Conservation (phyloP, 2,113 vertebrate species). For the Pseudorasbora parva region DNA sequence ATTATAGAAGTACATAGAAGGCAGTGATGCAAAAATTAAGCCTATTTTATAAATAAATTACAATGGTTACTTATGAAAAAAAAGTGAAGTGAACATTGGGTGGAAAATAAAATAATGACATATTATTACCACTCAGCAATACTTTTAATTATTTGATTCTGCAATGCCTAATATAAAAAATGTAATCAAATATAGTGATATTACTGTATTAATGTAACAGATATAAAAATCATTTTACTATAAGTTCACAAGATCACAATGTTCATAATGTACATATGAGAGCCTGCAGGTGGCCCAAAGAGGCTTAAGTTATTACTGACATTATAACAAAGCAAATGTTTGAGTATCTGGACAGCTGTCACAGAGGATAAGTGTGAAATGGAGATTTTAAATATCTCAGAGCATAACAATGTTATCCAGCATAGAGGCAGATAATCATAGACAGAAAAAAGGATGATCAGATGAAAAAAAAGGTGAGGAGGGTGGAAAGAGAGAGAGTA, state of each 20-base stretch:
- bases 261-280: slow-evolving; percentile 22
- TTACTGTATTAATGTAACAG: neutral
- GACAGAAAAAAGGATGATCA: slow-evolving; percentile 34
- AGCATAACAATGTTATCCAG: slow-evolving; percentile 51
- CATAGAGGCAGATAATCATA: slow-evolving; percentile 27
- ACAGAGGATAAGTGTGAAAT: slow-evolving; percentile 48
- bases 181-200: neutral
- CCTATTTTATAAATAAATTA: too few species aligned
- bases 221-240: slow-evolving; percentile 11
- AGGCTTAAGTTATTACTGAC: slow-evolving; percentile 49
- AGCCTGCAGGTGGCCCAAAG: slow-evolving; percentile 41
- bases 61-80: neutral
- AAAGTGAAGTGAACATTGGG: neutral
- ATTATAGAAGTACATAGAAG: too few species aligned
- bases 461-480: neutral
- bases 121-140: neutral
- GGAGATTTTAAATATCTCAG: slow-evolving; percentile 55
- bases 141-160: neutral
- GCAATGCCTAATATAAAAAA: neutral
- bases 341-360: slow-evolving; percentile 42
- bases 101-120: neutral
- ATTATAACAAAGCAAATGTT: slow-evolving; percentile 45
- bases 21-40: too few species aligned
- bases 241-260: slow-evolving; percentile 35
- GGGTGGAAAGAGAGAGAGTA: slow-evolving; percentile 5